phyloP scores from a whole-genome alignment of 53 echinoderm and acorn worm genomes.

The Holothuria leucospilota region DNA sequence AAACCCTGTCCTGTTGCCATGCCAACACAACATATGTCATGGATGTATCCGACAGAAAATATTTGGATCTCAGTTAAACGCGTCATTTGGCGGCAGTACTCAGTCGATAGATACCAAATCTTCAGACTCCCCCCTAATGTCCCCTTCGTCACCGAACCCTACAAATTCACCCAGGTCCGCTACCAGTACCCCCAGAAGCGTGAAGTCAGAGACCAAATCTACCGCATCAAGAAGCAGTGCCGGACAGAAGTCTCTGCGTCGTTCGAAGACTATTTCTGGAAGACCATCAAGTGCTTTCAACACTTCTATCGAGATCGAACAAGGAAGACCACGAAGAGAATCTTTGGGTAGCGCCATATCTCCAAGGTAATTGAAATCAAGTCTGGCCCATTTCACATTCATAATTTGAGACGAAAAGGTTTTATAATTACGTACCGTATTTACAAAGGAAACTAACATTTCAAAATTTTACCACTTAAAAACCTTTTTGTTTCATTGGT shows the following conservation, averaged over 20 bases:
- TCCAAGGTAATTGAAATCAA: slow-evolving; percentile 9
- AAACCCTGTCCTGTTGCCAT: slow-evolving; percentile 88
- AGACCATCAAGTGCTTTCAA: slow-evolving; percentile 20
- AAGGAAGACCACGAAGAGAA: background rate
- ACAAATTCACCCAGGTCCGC: slow-evolving; percentile 65
- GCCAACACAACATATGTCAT: slow-evolving; percentile 98
- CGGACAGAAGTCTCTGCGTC: slow-evolving; percentile 58
- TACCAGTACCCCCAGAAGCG: slow-evolving; percentile 56
- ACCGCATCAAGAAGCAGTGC: slow-evolving; percentile 55
- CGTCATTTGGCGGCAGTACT: slow-evolving; percentile 48
- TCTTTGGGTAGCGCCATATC: slow-evolving; percentile 17
- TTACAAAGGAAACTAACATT: too few species aligned
- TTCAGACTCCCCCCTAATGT: background rate
- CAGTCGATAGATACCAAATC: slow-evolving; percentile 30
- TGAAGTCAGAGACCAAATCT: slow-evolving; percentile 38
- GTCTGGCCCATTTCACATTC: too few species aligned
- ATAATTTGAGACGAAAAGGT: too few species aligned
- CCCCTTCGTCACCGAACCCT: slow-evolving; percentile 36
- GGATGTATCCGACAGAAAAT: slow-evolving; percentile 83
- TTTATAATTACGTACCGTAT: too few species aligned
- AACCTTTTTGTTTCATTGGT: background rate
- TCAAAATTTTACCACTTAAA: too few species aligned
- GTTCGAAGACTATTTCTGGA: slow-evolving; percentile 67
- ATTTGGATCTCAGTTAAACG: slow-evolving; percentile 45
- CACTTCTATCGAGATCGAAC: background rate